Base-by-base conservation (phyloP, 53 echinoderm and acorn worm species). In the Patiria pectinifera region DNA sequence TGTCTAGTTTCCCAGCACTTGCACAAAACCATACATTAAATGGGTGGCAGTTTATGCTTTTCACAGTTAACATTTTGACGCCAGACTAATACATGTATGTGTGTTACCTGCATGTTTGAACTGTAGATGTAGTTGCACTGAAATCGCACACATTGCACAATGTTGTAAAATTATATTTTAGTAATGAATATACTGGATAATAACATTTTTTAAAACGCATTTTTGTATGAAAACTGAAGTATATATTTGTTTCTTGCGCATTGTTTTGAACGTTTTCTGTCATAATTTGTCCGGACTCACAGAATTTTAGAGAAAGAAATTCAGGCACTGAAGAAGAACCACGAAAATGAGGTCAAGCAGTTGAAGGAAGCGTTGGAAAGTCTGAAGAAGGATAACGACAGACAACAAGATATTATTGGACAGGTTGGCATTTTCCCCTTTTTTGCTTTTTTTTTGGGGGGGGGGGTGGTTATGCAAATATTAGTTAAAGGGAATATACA, bases 241-340 rank as follows among this genome's bases (percentile, higher is more conserved):
- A 22, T 83, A 8, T 86, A 53, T 53, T 53, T 53, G 6, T 53
- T 53, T n/a, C 60, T 18, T 66, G 19, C 11, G 3, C 2, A 21
- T 78, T 63, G 22, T 63, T 19, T 78, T 13, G 62, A 58, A 80
- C 80, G 6, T 80, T 78, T 76, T 77, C 14, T 85, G 18, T 83
- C 15, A 81, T 13, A 11, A 47, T 81, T 79, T 81, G 47, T 24
- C 25, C 43, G 1, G 53, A 53, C 69, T 74, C n/a, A 18, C 63
- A 99, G 99, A 97, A 96, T 99, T 59, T 77, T 99, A 45, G 97
- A 99, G 93, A 99, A 99, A 74, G 96, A 99, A 91, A 94, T 97
- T 26, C 95, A 97, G 88, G 99, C 99, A 0, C 83, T 96, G 85
- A 96, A 95, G 80, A 99, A 96, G 96, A 99, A 99, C 85, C 91